A percentile compares a stretch with the other conserved stretches of the same genome.
These are phyloP conservation scores for Caenorhabditis inopinata DNA, from an alignment of 1,140 invertebrate genomes.

Conservation along the genomic window DNA sequence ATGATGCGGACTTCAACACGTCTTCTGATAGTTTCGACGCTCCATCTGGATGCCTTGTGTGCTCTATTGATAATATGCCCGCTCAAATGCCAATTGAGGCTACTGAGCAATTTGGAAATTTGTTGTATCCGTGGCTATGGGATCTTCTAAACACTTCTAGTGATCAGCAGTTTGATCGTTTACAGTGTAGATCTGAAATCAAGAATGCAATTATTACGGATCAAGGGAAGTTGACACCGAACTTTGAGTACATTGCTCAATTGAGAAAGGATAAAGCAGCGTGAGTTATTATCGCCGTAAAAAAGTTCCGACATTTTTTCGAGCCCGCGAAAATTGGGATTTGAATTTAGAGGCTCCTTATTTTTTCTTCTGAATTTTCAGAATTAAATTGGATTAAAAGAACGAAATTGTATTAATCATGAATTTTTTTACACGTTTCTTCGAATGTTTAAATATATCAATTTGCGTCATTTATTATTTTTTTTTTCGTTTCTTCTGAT, in stretches of 20 bases:
- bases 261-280: constrained; percentile 68
- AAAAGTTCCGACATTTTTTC: no score
- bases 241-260: constrained; percentile 91
- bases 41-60: constrained; percentile 83
- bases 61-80: constrained; percentile 99
- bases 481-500: no score
- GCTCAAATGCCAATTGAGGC: constrained; percentile 94
- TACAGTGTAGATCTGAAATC: constrained; percentile 61
- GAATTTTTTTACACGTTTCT: no score
- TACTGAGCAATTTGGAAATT: constrained; percentile 93
- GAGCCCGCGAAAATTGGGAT: no score
- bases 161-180: constrained; percentile 59
- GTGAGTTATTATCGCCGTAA: no score
- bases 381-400: no score
- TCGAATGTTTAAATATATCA: no score
- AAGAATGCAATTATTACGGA: constrained; percentile 84
- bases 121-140: constrained; percentile 82
- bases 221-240: constrained; percentile 85
- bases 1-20: constrained; percentile 95
- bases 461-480: no score
- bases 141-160: constrained; percentile 76
- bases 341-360: no score
- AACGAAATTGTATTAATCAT: no score
- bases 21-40: constrained; percentile 78
- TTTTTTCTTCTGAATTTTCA: no score